Conservation (phyloP, 2,888 invertebrate genomes). For the Pristionchus japonicus region DNA sequence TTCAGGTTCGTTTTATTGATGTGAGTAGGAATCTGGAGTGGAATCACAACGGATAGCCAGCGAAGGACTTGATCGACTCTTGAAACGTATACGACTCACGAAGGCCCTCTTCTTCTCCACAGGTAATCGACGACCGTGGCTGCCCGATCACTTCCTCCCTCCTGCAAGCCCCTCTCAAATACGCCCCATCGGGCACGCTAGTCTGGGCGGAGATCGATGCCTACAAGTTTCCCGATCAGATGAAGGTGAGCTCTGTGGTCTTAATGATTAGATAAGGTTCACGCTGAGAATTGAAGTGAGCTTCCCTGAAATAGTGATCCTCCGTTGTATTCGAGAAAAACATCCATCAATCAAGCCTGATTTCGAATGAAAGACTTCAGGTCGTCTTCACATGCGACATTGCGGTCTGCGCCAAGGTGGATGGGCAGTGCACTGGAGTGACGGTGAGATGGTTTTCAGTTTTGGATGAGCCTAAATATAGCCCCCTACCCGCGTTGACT, state of each 20-base stretch:
- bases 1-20: conserved; percentile 29
- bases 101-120: background rate
- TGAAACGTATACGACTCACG: too few species aligned
- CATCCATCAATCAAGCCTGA: too few species aligned
- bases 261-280: too few species aligned
- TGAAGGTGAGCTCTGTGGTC: conserved; percentile 43
- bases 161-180: conserved; percentile 40
- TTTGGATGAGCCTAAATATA: too few species aligned
- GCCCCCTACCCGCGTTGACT: too few species aligned
- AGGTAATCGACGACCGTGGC: conserved; percentile 38
- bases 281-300: too few species aligned
- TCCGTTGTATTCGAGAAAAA: too few species aligned
- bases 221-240: conserved; percentile 46
- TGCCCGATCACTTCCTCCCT: conserved; percentile 39
- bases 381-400: conserved; percentile 44
- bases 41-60: too few species aligned
- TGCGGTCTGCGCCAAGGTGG: conserved; percentile 40
- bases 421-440: conserved; percentile 35
- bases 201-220: conserved; percentile 38
- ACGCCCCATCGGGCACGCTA: conserved; percentile 40
- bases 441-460: too few species aligned
- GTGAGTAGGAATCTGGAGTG: too few species aligned
- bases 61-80: too few species aligned
- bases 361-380: background rate
- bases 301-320: too few species aligned